A percentile compares a stretch with the other conserved stretches of the same genome.
These are phyloP conservation scores for Lathamus discolor DNA, from an alignment of 2,113 vertebrate genomes.

Conservation along the genomic window DNA sequence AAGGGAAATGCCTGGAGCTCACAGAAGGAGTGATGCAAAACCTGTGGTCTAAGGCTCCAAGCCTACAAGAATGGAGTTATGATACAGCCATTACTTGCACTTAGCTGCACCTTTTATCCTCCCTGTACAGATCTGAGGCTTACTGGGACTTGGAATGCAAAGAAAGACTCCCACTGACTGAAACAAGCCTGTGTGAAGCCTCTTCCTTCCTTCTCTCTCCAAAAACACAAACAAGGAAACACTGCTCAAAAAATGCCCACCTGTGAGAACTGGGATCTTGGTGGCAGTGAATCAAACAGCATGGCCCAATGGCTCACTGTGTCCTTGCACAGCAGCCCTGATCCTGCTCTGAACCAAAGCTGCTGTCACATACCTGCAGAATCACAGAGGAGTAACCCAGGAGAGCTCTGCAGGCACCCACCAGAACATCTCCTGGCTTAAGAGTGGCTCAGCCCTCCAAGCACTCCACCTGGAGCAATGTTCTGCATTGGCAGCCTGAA, in stretches of 20 bases:
- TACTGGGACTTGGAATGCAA: not conserved
- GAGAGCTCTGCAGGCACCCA: not conserved
- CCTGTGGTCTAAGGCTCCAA: not conserved
- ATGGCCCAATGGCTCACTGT: not conserved
- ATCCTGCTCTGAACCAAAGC: not conserved
- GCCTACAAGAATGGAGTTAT: not conserved
- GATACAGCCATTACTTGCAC: not conserved
- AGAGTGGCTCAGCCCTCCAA: not conserved
- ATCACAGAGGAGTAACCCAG: not conserved
- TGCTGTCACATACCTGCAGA: rapidly evolving
- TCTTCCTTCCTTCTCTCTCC: not conserved
- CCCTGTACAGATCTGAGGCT: not conserved
- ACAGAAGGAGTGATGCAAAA: not conserved
- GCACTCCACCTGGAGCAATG: not conserved
- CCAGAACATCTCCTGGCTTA: not conserved
- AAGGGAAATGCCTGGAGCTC: not conserved
- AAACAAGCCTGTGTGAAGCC: not conserved
- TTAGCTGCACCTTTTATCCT: not conserved
- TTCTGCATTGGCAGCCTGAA: not conserved
- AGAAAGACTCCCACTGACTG: not conserved
- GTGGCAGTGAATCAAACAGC: not conserved
- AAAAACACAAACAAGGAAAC: not conserved
- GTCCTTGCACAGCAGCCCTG: not conserved
- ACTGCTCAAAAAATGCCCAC: not conserved
- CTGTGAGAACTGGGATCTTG: not conserved